These are phyloP conservation scores for Frieseomelitta varia DNA, from an alignment of 1,140 invertebrate genomes.

Conservation along the genomic window DNA sequence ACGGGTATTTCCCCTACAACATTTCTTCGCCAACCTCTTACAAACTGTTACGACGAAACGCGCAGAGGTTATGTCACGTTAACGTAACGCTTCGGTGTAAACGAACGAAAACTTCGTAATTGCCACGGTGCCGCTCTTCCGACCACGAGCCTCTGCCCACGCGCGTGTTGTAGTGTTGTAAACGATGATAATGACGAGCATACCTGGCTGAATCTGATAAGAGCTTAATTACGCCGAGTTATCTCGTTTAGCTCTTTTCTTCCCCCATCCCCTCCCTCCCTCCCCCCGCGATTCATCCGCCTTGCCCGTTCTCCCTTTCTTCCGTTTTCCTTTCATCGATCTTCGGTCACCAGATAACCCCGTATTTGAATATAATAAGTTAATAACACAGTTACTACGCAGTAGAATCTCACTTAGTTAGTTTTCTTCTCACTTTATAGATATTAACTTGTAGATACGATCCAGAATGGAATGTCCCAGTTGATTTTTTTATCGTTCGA, in stretches of 20 bases:
- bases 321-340: slow-evolving; percentile 2
- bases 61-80: slow-evolving; percentile 68
- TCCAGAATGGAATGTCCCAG: too few species aligned
- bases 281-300: neutral
- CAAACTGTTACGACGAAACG: slow-evolving; percentile 57
- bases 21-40: slow-evolving; percentile 17
- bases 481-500: too few species aligned
- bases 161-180: slow-evolving; percentile 28
- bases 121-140: slow-evolving; percentile 57
- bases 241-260: neutral
- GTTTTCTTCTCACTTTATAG: neutral
- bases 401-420: too few species aligned
- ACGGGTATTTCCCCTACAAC: neutral
- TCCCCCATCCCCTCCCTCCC: too few species aligned
- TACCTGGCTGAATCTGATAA: slow-evolving; percentile 69
- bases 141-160: slow-evolving; percentile 23
- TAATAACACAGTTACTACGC: too few species aligned
- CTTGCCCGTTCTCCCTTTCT: neutral
- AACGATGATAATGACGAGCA: slow-evolving; percentile 55
- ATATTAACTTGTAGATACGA: too few species aligned
- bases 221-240: slow-evolving; percentile 65
- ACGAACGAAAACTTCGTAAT: slow-evolving; percentile 69
- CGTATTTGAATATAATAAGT: neutral
- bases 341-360: neutral
- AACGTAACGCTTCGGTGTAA: slow-evolving; percentile 53